These are phyloP conservation scores for Drosophila micromelanica DNA, from an alignment of 1,140 invertebrate genomes.

Conservation along the genomic window DNA sequence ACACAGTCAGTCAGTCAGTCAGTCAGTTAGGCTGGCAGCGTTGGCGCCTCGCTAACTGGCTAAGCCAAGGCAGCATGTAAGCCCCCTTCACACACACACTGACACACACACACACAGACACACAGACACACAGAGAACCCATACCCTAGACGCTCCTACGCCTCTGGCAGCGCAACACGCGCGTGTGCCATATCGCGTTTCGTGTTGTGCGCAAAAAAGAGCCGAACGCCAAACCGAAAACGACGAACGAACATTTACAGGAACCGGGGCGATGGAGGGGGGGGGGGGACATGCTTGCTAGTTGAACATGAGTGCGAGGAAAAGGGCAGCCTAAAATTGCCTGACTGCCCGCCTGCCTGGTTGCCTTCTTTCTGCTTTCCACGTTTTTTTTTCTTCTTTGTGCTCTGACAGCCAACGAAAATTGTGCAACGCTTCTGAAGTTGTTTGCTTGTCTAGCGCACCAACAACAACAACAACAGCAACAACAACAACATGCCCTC, in stretches of 20 bases:
- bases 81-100: neutral
- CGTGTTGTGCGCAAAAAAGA: constrained; percentile 73
- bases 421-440: constrained; percentile 53
- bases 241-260: constrained; percentile 29
- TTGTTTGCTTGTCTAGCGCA: constrained; percentile 43
- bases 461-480: neutral
- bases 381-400: constrained; percentile 1
- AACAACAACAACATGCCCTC: neutral
- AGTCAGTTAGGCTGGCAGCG: constrained; percentile 44
- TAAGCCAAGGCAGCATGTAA: constrained; percentile 45
- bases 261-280: neutral
- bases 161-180: constrained; percentile 37
- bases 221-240: constrained; percentile 48
- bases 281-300: constrained; percentile 15
- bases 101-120: constrained; percentile 5
- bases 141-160: constrained; percentile 14
- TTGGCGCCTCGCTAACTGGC: constrained; percentile 74
- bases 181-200: constrained; percentile 70
- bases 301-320: too few relatives aligned
- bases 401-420: constrained; percentile 18
- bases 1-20: constrained; percentile 30
- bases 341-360: constrained; percentile 12
- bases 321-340: neutral
- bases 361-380: neutral
- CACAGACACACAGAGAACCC: constrained; percentile 5